Evolutionary conservation across 2,113 vertebrate genomes (phyloP).

Genomic region (Physeter macrocephalus): DNA sequence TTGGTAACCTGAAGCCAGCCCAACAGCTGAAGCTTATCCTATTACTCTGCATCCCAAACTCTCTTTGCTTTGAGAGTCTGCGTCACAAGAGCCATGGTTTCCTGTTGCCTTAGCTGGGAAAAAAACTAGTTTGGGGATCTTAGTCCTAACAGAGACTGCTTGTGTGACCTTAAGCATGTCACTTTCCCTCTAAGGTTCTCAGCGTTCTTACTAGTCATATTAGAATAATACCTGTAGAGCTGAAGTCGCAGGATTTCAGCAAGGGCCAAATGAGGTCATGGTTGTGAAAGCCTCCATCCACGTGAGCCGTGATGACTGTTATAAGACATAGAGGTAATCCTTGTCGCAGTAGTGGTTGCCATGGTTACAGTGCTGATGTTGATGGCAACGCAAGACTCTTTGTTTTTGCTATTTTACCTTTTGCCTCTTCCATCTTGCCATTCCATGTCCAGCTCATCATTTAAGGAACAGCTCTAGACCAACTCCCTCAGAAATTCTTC

Average conservation of each 20-base stretch:
- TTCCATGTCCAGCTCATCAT: neutral
- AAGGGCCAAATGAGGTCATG: neutral
- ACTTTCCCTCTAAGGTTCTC: neutral
- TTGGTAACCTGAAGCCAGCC: neutral
- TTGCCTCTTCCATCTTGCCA: neutral
- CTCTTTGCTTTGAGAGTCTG: neutral
- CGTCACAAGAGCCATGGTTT: neutral
- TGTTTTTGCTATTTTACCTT: neutral
- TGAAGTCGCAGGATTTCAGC: neutral
- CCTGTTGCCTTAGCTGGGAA: neutral
- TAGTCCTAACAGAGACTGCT: neutral
- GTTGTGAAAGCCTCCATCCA: neutral
- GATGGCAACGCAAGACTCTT: neutral
- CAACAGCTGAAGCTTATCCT: neutral
- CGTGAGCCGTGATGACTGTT: neutral
- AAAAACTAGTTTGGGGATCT: neutral
- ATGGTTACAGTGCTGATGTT: neutral
- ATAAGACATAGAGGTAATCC: neutral
- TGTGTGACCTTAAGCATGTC: constrained; percentile 15
- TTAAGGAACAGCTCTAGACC: neutral
- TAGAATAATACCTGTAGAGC: neutral
- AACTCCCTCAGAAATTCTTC: neutral
- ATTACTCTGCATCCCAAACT: neutral
- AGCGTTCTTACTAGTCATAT: constrained; percentile 18
- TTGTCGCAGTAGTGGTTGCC: neutral